A percentile compares a stretch with the other conserved stretches of the same genome.
These are phyloP conservation scores for Chrysolina americana DNA, from an alignment of 2,888 invertebrate species.

Conservation along the genomic window DNA sequence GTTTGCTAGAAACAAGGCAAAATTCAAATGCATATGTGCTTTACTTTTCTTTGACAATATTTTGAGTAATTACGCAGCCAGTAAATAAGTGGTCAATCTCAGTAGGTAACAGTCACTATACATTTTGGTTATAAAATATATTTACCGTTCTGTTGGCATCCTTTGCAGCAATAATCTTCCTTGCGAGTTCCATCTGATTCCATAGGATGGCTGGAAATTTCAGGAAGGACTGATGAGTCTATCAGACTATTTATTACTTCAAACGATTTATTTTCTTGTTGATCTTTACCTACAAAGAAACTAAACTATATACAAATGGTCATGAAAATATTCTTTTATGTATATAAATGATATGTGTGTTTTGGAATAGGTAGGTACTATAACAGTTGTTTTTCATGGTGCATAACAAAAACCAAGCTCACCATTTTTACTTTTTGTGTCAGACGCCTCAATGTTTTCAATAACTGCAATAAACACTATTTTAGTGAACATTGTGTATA, in stretches of 20 bases:
- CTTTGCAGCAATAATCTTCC: constrained; percentile 23
- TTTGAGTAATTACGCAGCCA: constrained; percentile 15
- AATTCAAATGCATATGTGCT: neutral
- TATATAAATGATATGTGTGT: too few species aligned
- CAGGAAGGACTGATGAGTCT: constrained; percentile 12
- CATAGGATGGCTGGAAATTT: constrained; percentile 4
- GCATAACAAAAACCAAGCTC: constrained; percentile 22
- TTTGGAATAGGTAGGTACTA: too few species aligned
- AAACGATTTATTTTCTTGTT: constrained; percentile 7
- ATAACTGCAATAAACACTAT: constrained; percentile 25
- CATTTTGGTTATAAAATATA: constrained; percentile 1
- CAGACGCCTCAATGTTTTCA: constrained; percentile 8
- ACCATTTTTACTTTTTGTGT: constrained; percentile 18
- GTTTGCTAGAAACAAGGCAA: constrained; percentile 17
- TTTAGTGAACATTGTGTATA: constrained; percentile 16
- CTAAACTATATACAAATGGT: constrained; percentile 1
- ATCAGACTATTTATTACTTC: constrained; percentile 13
- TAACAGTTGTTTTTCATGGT: constrained; percentile 4
- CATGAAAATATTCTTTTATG: neutral
- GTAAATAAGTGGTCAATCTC: constrained; percentile 7
- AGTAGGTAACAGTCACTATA: neutral
- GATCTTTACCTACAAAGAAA: constrained; percentile 22
- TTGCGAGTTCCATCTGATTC: neutral
- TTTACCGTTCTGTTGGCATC: constrained; percentile 20
- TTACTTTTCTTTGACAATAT: neutral